Evolutionary conservation across 2,797 vertebrate species (phyloP).

Genomic region (Thalassophryne amazonica): DNA sequence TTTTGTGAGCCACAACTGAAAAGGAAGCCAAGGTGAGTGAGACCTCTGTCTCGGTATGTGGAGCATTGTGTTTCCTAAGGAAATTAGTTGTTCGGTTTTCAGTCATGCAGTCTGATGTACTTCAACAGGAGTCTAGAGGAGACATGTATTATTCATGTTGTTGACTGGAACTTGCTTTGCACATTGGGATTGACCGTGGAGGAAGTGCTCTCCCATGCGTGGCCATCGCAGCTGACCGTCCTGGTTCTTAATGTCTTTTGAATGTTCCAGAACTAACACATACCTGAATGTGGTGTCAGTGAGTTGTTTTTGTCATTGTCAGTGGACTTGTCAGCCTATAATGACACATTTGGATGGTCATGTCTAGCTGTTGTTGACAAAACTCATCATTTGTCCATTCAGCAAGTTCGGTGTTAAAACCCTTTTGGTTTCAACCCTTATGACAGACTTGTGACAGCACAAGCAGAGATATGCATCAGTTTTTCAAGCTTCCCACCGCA

Average conservation of each 20-base stretch:
- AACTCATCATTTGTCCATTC: background rate
- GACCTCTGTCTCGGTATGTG: conserved; percentile 30
- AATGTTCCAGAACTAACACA: background rate
- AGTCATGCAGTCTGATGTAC: conserved; percentile 63
- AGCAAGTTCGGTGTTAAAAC: conserved; percentile 14
- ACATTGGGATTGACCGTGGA: conserved; percentile 50
- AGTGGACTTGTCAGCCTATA: background rate
- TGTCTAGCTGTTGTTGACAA: background rate
- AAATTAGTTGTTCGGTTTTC: conserved; percentile 55
- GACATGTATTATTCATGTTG: conserved; percentile 78
- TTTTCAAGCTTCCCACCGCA: conserved; percentile 66
- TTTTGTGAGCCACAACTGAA: background rate
- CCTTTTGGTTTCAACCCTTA: conserved; percentile 7
- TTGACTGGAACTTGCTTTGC: conserved; percentile 69
- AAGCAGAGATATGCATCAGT: conserved; percentile 53
- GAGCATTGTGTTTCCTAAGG: conserved; percentile 57
- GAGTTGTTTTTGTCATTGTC: background rate
- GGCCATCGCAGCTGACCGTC: background rate
- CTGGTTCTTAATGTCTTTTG: background rate
- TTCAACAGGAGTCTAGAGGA: conserved; percentile 66
- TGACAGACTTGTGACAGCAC: conserved; percentile 33
- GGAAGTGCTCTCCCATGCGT: conserved; percentile 32
- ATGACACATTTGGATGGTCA: background rate
- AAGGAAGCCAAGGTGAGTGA: conserved; percentile 10
- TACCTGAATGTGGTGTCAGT: background rate